Base-by-base conservation (phyloP, 2,888 invertebrate genomes). In the Camponotus fellah region DNA sequence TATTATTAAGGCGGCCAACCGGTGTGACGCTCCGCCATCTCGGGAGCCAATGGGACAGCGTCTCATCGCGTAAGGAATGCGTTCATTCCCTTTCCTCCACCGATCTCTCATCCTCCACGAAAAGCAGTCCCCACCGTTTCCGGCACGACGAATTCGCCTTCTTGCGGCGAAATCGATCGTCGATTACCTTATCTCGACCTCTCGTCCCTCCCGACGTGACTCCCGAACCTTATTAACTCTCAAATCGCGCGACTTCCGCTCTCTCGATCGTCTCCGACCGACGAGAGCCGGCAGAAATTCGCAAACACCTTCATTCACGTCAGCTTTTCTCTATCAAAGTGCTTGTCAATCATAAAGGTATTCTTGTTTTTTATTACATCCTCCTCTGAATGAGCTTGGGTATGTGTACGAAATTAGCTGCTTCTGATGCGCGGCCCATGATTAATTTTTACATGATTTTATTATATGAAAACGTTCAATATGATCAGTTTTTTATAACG, bases 1-100 rank as follows among this genome's bases (percentile, higher is more conserved):
- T 94, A 93, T 94, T 92, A 94, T 94, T 94, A 94, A 93, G 93
- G 91, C 92, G 92, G 93, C 94, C 94, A 94, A 94, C 94, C 93
- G 91, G 94, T 94, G 94, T 94, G 94, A 94, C 94, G 94, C 93
- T 92, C 89, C 90, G 91, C 90, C 79, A 89, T 88, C 86, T 90
- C 91, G 87, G 90, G 92, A 93, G 92, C 94, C 94, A 94, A 94
- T 94, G 92, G 90, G 92, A 91, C 91, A 88, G 92, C 91, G 91
- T 91, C 90, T 90, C 92, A 92, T 92, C 92, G 92, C 89, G 89
- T 90, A 37, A 37, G 92, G 93, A 93, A 93, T 93, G 92, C 92
- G 93, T 92, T 86, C 94, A 91, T 91, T 92, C 92, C 92, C 86
- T 90, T 85, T 90, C 86, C 53, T 53, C 80, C 86, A 65, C 80